A percentile compares a stretch with the other conserved stretches of the same genome.
Conservation (phyloP, 2,888 invertebrate genomes). For the Sinopyrophorus schimmeli region DNA sequence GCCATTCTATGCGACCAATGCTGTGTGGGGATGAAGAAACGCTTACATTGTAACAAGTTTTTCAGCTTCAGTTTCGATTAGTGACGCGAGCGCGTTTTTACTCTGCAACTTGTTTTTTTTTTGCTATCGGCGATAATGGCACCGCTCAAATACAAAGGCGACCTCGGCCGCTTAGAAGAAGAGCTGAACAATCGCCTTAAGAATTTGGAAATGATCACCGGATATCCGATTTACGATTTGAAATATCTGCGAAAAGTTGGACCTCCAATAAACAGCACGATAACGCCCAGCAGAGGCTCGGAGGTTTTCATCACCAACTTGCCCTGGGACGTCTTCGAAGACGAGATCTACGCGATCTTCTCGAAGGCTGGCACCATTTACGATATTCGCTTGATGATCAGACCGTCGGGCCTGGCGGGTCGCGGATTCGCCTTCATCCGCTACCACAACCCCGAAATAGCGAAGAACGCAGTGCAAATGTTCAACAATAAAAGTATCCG, state of each 20-base stretch:
- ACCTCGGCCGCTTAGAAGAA: too few relatives aligned
- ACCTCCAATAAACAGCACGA: not conserved
- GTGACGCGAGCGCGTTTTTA: too few relatives aligned
- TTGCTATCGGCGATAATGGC: too few relatives aligned
- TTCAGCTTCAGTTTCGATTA: too few relatives aligned
- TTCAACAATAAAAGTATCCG: constrained; percentile 71
- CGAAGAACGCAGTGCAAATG: constrained; percentile 64
- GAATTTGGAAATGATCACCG: not conserved
- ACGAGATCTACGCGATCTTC: constrained; percentile 76
- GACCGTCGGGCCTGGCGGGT: constrained; percentile 73
- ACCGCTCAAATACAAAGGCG: too few relatives aligned
- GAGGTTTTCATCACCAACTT: constrained; percentile 82
- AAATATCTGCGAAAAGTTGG: not conserved
- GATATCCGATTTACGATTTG: not conserved
- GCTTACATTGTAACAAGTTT: too few relatives aligned
- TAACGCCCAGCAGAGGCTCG: not conserved
- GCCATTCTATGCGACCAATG: too few relatives aligned
- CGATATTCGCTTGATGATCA: constrained; percentile 82
- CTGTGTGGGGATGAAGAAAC: too few relatives aligned
- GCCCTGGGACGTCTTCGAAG: constrained; percentile 76
- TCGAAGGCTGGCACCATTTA: constrained; percentile 68
- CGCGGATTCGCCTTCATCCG: constrained; percentile 78
- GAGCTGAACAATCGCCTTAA: too few relatives aligned
- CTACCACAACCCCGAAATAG: constrained; percentile 60
- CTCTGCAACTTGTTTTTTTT: too few relatives aligned